Conservation (phyloP, 2,888 invertebrate species). For the Seira musarum region DNA sequence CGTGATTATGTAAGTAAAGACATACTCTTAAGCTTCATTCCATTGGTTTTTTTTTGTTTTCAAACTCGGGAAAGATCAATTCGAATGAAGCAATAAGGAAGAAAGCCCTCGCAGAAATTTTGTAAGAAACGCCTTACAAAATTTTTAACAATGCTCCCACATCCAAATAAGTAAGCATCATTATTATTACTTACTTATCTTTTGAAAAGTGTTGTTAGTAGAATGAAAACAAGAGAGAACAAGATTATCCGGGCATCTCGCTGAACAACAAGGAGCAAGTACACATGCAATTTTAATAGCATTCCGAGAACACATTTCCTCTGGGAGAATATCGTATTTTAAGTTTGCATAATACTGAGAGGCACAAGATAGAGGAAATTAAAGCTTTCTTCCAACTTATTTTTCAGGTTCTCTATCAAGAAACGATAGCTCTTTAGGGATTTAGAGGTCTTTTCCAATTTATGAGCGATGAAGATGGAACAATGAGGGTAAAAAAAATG, state of each 20-base stretch:
- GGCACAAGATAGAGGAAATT: constrained; percentile 69
- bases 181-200: no score
- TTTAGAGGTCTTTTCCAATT: constrained; percentile 65
- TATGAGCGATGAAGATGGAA: constrained; percentile 64
- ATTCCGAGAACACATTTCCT: constrained; percentile 61
- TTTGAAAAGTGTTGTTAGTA: no score
- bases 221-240: no score
- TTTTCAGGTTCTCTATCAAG: constrained; percentile 69
- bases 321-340: constrained; percentile 68
- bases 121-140: no score
- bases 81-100: no score
- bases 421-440: constrained; percentile 69
- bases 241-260: neutral
- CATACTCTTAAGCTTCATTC: no score
- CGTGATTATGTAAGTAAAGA: no score
- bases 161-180: no score
- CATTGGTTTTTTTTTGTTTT: no score
- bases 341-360: constrained; percentile 62
- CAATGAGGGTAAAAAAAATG: constrained; percentile 47
- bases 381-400: constrained; percentile 54
- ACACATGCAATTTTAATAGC: constrained; percentile 66
- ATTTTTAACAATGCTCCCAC: no score
- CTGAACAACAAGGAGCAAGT: neutral
- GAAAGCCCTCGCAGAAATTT: no score
- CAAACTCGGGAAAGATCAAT: no score